These are phyloP conservation scores for Crax fasciolata DNA, from an alignment of 2,797 vertebrate species.

Conservation along the genomic window DNA sequence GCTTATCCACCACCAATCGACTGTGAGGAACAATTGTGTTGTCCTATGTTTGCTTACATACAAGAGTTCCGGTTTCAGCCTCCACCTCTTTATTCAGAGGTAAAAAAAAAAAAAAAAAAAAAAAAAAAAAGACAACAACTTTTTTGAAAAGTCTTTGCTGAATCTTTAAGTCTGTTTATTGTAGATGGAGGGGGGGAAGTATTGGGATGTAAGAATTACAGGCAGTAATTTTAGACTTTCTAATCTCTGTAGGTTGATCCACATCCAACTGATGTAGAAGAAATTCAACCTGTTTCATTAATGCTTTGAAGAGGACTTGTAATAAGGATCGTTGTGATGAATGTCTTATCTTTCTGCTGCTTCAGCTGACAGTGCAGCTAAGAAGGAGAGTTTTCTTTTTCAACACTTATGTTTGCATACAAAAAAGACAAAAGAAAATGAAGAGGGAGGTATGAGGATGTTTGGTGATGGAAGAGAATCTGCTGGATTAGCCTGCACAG, in stretches of 20 bases:
- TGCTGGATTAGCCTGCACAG: neutral
- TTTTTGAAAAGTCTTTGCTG: neutral
- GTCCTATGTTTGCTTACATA: constrained; percentile 82
- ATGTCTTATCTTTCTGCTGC: constrained; percentile 56
- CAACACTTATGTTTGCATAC: neutral
- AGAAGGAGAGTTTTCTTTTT: constrained; percentile 56
- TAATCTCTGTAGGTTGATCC: constrained; percentile 81
- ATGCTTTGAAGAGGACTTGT: constrained; percentile 69
- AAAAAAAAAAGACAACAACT: neutral
- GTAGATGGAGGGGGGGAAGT: neutral
- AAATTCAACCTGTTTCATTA: constrained; percentile 77
- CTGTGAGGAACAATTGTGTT: constrained; percentile 78
- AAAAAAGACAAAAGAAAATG: constrained; percentile 11
- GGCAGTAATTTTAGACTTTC: constrained; percentile 32
- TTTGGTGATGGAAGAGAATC: constrained; percentile 39
- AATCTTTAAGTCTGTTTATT: neutral
- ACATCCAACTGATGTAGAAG: constrained; percentile 77
- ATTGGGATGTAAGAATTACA: neutral
- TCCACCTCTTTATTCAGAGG: constrained; percentile 88
- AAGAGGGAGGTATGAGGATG: constrained; percentile 44
- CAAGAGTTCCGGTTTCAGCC: constrained; percentile 88
- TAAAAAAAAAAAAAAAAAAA: constrained; percentile 57
- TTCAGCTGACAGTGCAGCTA: constrained; percentile 65
- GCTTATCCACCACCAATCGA: constrained; percentile 69
- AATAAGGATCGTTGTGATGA: constrained; percentile 46